Base-by-base conservation (phyloP, 2,888 invertebrate species). In the Balanococcus diminutus region DNA sequence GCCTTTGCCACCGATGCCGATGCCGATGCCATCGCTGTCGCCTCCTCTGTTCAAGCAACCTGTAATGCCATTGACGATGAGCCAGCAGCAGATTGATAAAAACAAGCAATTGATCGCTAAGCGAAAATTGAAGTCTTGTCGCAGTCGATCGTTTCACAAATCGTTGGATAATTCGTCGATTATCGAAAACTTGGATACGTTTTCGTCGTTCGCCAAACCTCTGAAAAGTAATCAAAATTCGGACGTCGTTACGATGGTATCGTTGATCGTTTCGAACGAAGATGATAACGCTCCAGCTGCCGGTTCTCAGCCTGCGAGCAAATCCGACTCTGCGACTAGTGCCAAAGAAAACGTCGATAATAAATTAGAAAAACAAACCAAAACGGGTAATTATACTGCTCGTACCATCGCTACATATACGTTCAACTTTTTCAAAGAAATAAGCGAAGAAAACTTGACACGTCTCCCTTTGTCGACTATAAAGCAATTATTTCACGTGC, bases 161-260 rank as follows among this genome's bases (percentile, higher is more conserved):
- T 87, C 87, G 16, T 86, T 87, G 9, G 87, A 87, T 39, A 79
- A 22, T 79, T 81, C 39, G 3, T 81, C 81, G 36, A 19, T 61
- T 8, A 61, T 84, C 8, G 39, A 72, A 25, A 84, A 56, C 6
- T 22, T 51, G 8, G 86, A 81, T 19, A 82, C 61, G 19, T 81
- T 81, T 19, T 39, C 56, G 9, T 39, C 56, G 9, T 86, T 32
- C 36, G n/a, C 31, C n/a, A 67, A 81, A 39, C 36, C 81, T 14
- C 5, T 36, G 32, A 86, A 67, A 82, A 36, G 25, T 32, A 22
- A 22, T 36, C 81, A 81, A 3, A 36, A 31, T 28, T 19, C 89
- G 1, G 92, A 91, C 67, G 90, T 94, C 46, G 92, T 93, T 0
- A 94, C 94, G 0, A 92, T 94, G 91, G 93, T 94, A 0, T 94